Percentiles rank a stretch among this genome's conserved stretches.
These are phyloP conservation scores for Macrostomum cliftonense DNA, from an alignment of 2,888 invertebrate genomes.

Conservation along the genomic window DNA sequence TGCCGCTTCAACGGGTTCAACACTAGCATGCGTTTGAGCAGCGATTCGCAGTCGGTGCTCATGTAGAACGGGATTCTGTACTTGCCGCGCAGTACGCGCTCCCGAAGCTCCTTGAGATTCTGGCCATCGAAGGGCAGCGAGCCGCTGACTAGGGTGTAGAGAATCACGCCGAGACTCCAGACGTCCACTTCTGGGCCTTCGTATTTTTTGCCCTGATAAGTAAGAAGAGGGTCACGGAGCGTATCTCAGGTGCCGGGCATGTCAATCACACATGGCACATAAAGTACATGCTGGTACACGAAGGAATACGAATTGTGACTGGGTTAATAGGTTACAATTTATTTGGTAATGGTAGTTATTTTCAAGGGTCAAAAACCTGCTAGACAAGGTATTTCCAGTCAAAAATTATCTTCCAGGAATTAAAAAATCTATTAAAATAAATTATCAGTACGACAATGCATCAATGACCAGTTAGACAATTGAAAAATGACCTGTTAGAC, in stretches of 20 bases:
- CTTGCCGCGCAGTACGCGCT: constrained; percentile 89
- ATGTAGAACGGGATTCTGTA: constrained; percentile 99
- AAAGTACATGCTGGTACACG: constrained; percentile 49
- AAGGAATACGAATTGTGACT: no score
- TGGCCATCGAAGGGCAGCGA: constrained; percentile 98
- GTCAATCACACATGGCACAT: constrained; percentile 94
- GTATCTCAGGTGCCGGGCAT: no score
- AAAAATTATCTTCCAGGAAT: no score
- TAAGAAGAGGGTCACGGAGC: constrained; percentile 20
- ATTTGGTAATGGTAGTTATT: no score
- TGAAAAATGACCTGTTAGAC: no score
- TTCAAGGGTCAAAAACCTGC: no score
- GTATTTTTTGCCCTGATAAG: constrained; percentile 66
- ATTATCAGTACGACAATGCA: no score
- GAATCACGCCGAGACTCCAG: constrained; percentile 54
- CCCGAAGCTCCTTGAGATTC: constrained; percentile 74
- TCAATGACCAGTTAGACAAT: no score
- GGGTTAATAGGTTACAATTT: no score
- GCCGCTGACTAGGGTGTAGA: constrained; percentile 96
- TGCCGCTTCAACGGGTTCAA: constrained; percentile 80
- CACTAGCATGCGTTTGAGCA: constrained; percentile 95
- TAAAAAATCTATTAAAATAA: no score
- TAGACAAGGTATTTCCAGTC: no score
- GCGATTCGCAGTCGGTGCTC: constrained; percentile 98
- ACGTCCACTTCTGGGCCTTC: constrained; percentile 71